These are phyloP conservation scores for Scalopus aquaticus DNA, from an alignment of 2,113 vertebrate genomes.

Conservation along the genomic window DNA sequence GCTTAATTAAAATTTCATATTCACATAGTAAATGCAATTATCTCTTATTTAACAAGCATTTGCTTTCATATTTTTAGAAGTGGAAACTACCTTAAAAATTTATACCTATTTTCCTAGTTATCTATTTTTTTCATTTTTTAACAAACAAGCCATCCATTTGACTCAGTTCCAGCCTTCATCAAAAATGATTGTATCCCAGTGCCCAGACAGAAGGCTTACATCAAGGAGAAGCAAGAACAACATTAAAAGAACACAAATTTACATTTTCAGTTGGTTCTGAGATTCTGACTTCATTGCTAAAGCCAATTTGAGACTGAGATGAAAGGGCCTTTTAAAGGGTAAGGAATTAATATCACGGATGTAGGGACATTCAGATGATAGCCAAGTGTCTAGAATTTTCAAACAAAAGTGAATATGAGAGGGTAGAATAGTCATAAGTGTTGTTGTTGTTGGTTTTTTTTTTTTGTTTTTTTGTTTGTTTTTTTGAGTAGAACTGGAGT, in stretches of 20 bases:
- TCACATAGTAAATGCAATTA: neutral
- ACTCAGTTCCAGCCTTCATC: neutral
- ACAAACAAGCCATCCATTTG: neutral
- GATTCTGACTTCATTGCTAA: neutral
- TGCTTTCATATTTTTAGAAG: neutral
- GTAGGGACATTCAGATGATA: neutral
- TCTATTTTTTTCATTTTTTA: neutral
- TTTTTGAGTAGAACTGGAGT: too few relatives aligned
- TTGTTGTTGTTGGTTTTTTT: too few relatives aligned
- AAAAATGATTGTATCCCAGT: neutral
- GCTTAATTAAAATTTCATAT: neutral
- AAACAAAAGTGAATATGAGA: neutral
- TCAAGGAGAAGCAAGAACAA: neutral
- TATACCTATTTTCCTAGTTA: neutral
- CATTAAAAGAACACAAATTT: neutral
- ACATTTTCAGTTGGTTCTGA: neutral
- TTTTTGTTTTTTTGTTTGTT: too few relatives aligned
- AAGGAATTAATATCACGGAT: neutral
- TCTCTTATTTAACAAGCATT: neutral
- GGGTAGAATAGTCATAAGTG: neutral
- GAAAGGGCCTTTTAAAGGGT: neutral
- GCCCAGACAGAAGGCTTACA: neutral
- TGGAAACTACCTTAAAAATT: neutral
- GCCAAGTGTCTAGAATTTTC: neutral
- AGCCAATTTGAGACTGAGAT: neutral